Evolutionary conservation across 1,140 invertebrate genomes (phyloP).

Genomic region (Tribolium castaneum): DNA sequence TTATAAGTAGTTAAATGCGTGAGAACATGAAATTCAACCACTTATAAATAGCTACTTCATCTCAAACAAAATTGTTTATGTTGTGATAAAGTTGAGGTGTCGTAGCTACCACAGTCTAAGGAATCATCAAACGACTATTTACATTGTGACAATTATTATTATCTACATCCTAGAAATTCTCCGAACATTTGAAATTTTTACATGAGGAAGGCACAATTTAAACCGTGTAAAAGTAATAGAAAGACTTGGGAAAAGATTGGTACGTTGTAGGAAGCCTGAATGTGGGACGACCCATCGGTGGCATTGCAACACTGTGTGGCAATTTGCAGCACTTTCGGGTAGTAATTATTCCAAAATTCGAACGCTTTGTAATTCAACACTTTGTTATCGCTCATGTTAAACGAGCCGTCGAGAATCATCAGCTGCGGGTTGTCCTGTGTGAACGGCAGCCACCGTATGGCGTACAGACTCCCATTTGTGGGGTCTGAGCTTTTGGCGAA

Average conservation of each 20-base stretch:
- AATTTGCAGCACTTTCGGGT: conserved; percentile 76
- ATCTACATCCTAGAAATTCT: not conserved
- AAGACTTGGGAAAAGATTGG: not conserved
- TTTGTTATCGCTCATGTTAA: conserved; percentile 75
- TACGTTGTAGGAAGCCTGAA: not conserved
- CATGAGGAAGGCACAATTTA: not conserved
- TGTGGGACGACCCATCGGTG: conserved; percentile 53
- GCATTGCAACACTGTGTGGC: conserved; percentile 77
- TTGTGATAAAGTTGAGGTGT: not conserved
- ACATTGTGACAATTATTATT: not conserved
- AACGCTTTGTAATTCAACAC: conserved; percentile 79
- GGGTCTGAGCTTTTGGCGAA: conserved; percentile 80
- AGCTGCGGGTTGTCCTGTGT: conserved; percentile 70
- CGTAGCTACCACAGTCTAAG: not conserved
- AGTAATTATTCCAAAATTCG: conserved; percentile 85
- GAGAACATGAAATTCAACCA: not conserved
- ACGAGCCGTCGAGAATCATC: conserved; percentile 78
- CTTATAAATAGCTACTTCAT: not conserved
- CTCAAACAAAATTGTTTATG: not conserved
- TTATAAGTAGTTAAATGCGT: not conserved
- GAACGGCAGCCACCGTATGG: conserved; percentile 78
- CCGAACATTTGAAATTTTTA: not conserved
- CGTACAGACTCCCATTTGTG: conserved; percentile 71
- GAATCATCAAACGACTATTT: not conserved
- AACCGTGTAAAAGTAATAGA: not conserved